Percentiles rank a stretch among this genome's conserved stretches.
These are phyloP conservation scores for Egretta garzetta DNA, from an alignment of 2,113 vertebrate genomes.

Conservation along the genomic window DNA sequence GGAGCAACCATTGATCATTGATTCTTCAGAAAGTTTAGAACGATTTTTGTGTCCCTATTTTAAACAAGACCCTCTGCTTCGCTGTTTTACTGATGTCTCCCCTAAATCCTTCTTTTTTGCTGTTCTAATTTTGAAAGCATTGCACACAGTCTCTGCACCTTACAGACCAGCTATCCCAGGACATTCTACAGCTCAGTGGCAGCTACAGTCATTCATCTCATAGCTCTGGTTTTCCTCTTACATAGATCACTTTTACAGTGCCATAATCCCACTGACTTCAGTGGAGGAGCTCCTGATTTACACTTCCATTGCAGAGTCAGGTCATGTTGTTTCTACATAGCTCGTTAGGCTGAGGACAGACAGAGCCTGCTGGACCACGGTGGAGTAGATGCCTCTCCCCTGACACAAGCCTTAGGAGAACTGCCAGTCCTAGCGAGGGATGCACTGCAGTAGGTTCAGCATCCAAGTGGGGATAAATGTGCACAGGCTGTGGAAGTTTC, in stretches of 20 bases:
- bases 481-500: background rate
- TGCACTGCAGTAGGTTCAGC: background rate
- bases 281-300: background rate
- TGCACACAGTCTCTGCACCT: background rate
- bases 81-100: background rate
- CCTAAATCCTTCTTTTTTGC: background rate
- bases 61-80: background rate
- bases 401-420: background rate
- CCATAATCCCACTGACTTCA: background rate
- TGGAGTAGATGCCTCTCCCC: background rate
- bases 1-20: background rate
- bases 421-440: background rate
- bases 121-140: background rate
- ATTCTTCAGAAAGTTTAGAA: background rate
- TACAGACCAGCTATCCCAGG: background rate
- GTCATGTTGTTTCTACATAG: background rate
- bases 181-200: background rate
- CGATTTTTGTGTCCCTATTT: background rate
- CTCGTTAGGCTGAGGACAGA: background rate
- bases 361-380: background rate
- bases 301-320: background rate
- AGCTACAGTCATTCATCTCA: background rate
- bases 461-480: background rate
- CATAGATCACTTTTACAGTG: background rate
- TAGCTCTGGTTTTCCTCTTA: background rate